These are phyloP conservation scores for Tragelaphus imberbis DNA, from an alignment of 2,113 vertebrate species.

Conservation along the genomic window DNA sequence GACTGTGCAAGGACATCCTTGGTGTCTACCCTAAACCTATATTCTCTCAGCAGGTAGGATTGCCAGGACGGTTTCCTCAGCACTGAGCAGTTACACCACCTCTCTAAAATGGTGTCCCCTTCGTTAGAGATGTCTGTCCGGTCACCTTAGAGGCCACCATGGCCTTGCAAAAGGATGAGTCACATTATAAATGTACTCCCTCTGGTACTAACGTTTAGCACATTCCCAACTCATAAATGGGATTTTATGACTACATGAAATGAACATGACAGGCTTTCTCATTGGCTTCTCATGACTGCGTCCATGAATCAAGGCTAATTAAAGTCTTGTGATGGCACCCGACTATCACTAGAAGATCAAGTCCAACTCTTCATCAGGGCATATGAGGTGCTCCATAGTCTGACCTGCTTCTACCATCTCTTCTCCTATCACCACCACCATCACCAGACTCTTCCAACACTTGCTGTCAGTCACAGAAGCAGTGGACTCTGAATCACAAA, in stretches of 20 bases:
- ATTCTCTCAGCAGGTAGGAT: not conserved
- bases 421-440: not conserved
- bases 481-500: not conserved
- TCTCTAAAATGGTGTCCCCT: not conserved
- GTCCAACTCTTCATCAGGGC: not conserved
- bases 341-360: not conserved
- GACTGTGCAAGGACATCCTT: not conserved
- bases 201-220: not conserved
- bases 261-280: not conserved
- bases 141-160: not conserved
- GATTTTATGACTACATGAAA: conserved; percentile 29
- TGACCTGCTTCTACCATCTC: not conserved
- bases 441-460: not conserved
- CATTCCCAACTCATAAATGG: conserved; percentile 2
- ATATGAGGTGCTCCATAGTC: not conserved
- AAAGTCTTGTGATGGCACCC: not conserved
- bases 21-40: not conserved
- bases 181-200: not conserved
- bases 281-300: not conserved
- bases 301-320: conserved; percentile 11
- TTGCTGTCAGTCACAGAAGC: not conserved
- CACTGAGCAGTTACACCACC: not conserved
- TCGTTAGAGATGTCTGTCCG: not conserved
- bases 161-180: not conserved
- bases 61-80: not conserved